Base-by-base conservation (phyloP, 2,113 vertebrate genomes). In the Piprites chloris region DNA sequence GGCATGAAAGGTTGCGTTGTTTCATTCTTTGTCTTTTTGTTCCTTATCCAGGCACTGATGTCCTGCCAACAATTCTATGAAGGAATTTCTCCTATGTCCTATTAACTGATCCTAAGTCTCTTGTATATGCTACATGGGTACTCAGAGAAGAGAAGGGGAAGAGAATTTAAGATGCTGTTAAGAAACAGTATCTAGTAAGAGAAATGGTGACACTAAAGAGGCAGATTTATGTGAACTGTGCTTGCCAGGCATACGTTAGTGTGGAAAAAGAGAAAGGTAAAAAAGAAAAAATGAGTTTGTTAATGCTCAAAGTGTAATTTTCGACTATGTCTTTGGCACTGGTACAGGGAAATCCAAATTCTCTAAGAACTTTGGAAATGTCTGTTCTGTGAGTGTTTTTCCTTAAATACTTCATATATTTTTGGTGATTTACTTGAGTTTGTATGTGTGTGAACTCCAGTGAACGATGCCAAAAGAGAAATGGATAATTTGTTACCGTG, bases 21-120 rank as follows among this genome's bases (percentile, higher is more conserved):
- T 95, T 59, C 32, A 39, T 81, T 87, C 67, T 96, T 96, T 90
- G 93, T 93, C 81, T 96, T 94, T 92, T 90, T 69, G 56, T 79
- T 95, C 50, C 88, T 90, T 90, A 50, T 68, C 68, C 52, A 79
- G 62, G 55, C 88, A 91, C 52, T 88, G 86, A 91, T 92, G 66
- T 90, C 32, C 68, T 94, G 88, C 94, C 95, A 97, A 73, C 88
- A 88, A 35, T 92, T 95, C 61, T 89, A 17, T 84, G 76, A 84
- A 93, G 44, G 81, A 91, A 56, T 90, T 90, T 89, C 46, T 91
- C 55, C 92, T 87, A 83, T 71, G 72, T 90, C 72, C 61, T 65
- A 81, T 93, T 91, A 87, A 79, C 53, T 13, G 37, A 59, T 90
- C 37, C 77, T 94, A 88, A 95, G 79, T 10, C 56, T 95, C 68